These are phyloP conservation scores for Erithacus rubecula DNA, from an alignment of 2,797 vertebrate species.

Conservation along the genomic window DNA sequence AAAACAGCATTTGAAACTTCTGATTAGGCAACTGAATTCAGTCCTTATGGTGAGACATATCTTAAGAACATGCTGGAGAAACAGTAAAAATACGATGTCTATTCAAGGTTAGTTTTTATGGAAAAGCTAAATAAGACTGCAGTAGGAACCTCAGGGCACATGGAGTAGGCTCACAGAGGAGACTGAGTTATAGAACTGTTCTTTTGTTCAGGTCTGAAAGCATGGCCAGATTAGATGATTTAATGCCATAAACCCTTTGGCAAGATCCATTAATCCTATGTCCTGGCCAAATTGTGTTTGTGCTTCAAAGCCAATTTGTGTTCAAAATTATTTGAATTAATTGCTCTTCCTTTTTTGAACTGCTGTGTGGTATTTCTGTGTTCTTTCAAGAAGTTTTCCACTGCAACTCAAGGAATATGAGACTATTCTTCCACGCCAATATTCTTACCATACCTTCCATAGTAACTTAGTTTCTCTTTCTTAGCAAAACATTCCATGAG, in stretches of 20 bases:
- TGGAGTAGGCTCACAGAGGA: not conserved
- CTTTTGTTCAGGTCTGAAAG: constrained; percentile 28
- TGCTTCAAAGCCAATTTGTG: constrained; percentile 20
- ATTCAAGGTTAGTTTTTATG: not conserved
- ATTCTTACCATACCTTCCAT: not conserved
- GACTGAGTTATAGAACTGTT: not conserved
- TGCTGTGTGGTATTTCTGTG: not conserved
- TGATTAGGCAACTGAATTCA: not conserved
- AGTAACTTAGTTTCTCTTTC: not conserved
- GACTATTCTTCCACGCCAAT: not conserved
- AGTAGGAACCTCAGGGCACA: not conserved
- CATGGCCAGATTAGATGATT: constrained; percentile 24
- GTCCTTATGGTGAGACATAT: not conserved
- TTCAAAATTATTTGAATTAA: constrained; percentile 43
- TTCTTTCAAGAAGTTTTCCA: not conserved
- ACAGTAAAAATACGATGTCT: not conserved
- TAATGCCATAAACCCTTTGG: constrained; percentile 40
- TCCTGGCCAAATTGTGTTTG: constrained; percentile 14
- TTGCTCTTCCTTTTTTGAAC: constrained; percentile 5
- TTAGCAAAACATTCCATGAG: not conserved
- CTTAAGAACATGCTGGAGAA: not conserved
- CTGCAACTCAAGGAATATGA: not conserved
- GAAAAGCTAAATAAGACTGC: not conserved
- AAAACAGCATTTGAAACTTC: not conserved
- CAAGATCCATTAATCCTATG: not conserved